Evolutionary conservation across 2,888 invertebrate species (phyloP).

Genomic region (Criorhina ranunculi): DNA sequence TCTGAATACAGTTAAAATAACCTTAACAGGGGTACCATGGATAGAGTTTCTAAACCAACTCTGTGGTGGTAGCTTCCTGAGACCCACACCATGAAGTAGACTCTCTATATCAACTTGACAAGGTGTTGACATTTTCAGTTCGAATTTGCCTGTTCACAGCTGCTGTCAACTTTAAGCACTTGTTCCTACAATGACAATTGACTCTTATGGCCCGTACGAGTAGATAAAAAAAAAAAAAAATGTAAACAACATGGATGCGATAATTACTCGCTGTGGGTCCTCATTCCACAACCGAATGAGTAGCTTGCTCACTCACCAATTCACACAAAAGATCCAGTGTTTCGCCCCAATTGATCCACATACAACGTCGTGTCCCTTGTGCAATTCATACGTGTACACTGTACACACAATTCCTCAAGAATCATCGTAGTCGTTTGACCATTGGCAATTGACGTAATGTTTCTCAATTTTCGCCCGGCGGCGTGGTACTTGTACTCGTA

Average conservation of each 20-base stretch:
- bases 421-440: slow-evolving; percentile 58
- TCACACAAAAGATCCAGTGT: slow-evolving; percentile 58
- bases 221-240: slow-evolving; percentile 8
- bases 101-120: neutral
- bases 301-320: slow-evolving; percentile 57
- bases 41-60: too few relatives aligned
- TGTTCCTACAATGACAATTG: slow-evolving; percentile 20
- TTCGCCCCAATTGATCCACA: slow-evolving; percentile 68
- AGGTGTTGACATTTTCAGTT: neutral
- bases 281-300: slow-evolving; percentile 29
- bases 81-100: too few relatives aligned
- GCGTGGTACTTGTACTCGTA: slow-evolving; percentile 26
- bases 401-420: slow-evolving; percentile 61
- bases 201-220: slow-evolving; percentile 7
- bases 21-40: too few relatives aligned
- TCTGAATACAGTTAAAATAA: too few relatives aligned
- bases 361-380: slow-evolving; percentile 45
- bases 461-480: slow-evolving; percentile 70
- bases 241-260: slow-evolving; percentile 35
- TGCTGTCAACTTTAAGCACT: neutral
- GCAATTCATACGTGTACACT: slow-evolving; percentile 6
- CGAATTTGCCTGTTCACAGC: neutral
- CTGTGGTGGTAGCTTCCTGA: too few relatives aligned
- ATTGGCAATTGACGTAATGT: slow-evolving; percentile 75
- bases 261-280: slow-evolving; percentile 36